phyloP scores from a whole-genome alignment of 2,113 vertebrate species.

The Centrocercus urophasianus region DNA sequence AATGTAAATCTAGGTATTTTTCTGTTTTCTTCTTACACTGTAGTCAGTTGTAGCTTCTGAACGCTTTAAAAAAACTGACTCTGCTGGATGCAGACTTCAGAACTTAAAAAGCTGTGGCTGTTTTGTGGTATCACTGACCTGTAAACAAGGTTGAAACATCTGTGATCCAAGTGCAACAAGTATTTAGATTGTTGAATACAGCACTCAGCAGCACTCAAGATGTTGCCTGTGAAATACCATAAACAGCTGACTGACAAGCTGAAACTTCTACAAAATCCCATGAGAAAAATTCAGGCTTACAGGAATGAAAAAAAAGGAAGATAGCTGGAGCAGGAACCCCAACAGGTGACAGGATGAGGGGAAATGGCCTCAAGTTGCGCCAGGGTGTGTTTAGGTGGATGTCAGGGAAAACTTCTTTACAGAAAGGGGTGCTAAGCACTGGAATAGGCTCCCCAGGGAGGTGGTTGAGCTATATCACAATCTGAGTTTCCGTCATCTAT shows the following conservation, averaged over 20 bases:
- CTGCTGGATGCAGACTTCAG: background rate
- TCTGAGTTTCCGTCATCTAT: background rate
- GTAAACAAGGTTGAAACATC: background rate
- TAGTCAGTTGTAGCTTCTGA: background rate
- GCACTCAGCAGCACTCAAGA: background rate
- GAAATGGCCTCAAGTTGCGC: too few species aligned
- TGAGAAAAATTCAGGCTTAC: background rate
- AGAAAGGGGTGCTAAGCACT: too few species aligned
- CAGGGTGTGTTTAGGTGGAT: too few species aligned
- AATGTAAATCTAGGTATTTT: background rate
- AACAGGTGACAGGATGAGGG: too few species aligned
- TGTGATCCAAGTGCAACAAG: background rate
- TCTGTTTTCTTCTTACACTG: background rate
- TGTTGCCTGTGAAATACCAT: background rate
- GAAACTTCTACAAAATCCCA: background rate
- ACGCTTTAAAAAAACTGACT: background rate
- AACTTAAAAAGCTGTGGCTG: background rate
- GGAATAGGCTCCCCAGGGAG: too few species aligned
- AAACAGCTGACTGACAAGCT: background rate
- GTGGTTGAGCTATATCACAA: background rate
- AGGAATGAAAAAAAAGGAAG: background rate
- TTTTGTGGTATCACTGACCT: background rate
- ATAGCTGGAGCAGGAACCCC: background rate
- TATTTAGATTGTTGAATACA: background rate
- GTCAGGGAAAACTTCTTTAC: too few species aligned